Evolutionary conservation across 2,888 invertebrate species (phyloP), one percentile per base, ranked within the genome.

Genomic region (Hedya salicella): DNA sequence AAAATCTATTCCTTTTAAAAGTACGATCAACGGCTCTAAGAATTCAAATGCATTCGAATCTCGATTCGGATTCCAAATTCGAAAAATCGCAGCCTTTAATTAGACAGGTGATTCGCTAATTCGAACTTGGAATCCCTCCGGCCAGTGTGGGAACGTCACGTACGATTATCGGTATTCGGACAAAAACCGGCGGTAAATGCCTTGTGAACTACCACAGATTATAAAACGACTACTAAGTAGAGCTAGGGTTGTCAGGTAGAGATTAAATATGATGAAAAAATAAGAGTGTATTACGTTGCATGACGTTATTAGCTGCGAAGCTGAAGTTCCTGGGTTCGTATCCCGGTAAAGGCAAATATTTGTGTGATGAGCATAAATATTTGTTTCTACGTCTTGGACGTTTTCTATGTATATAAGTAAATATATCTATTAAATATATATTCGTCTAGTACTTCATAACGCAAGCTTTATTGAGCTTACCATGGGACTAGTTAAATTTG

Each of bases 51-150:
- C 67, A 65, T 67, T 54, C 70, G 72, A 77, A 72, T 71, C 72
- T 50, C 70, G 72, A 77, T 71, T 71, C 73, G 73, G 73, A 81
- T 83, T 80, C 81, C 80, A 72, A 80, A 79, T 84, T 83, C 77
- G 81, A 78, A 71, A 69, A 82, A 83, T 82, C 79, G 76, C 75
- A 78, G 25, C 75, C 76, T 75, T 71, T 88, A 91, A 91, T 91
- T 90, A 89, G 90, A 89, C 91, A 91, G 91, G 90, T 90, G 90
- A 91, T 89, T 88, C 88, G 88, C 86, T 91, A 90, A 91, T 91
- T 89, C 88, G 81, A 76, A 81, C 81, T 83, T 85, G 82, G 91
- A 89, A 90, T 90, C 80, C 86, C 83, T 81, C 85, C 77, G 82
- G 70, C 74, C 79, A 73, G 82, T 87, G 91, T 92, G 91, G 88